phyloP scores from a whole-genome alignment of 2,797 vertebrate genomes.

The Eptatretus atami region DNA sequence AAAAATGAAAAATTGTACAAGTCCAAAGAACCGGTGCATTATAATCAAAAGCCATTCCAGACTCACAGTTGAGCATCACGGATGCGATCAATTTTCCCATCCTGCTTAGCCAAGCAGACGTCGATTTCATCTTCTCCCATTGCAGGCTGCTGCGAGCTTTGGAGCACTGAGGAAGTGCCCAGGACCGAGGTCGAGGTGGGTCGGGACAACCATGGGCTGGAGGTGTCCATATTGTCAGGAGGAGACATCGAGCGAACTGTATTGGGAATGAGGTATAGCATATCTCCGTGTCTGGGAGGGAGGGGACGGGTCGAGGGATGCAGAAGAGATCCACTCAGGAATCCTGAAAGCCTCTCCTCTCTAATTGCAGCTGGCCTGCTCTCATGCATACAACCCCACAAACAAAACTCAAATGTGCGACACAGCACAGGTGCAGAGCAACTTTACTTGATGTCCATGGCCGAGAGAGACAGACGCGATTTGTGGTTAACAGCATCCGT shows the following conservation, averaged over 20 bases:
- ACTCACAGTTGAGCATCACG: constrained; percentile 64
- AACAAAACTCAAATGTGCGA: neutral
- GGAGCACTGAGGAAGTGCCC: constrained; percentile 15
- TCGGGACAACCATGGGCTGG: constrained; percentile 16
- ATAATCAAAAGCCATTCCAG: neutral
- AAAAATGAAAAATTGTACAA: neutral
- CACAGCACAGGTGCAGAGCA: neutral
- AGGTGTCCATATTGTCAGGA: constrained; percentile 63
- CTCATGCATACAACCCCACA: too few relatives aligned
- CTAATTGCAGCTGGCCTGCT: neutral
- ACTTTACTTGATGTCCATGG: constrained; percentile 86
- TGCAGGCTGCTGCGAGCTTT: constrained; percentile 13
- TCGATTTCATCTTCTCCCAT: constrained; percentile 70
- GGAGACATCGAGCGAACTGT: constrained; percentile 31
- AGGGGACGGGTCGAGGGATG: neutral
- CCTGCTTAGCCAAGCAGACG: constrained; percentile 65
- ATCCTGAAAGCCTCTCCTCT: neutral
- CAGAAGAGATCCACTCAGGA: neutral
- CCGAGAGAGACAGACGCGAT: constrained; percentile 51
- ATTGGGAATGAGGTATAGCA: constrained; percentile 55
- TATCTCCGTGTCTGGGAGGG: constrained; percentile 47
- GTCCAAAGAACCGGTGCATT: neutral
- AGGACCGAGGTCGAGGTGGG: constrained; percentile 11
- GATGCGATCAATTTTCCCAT: constrained; percentile 81
- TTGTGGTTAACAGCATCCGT: constrained; percentile 52